Evolutionary conservation across 2,113 vertebrate species (phyloP).

Genomic region (Petaurus breviceps): DNA sequence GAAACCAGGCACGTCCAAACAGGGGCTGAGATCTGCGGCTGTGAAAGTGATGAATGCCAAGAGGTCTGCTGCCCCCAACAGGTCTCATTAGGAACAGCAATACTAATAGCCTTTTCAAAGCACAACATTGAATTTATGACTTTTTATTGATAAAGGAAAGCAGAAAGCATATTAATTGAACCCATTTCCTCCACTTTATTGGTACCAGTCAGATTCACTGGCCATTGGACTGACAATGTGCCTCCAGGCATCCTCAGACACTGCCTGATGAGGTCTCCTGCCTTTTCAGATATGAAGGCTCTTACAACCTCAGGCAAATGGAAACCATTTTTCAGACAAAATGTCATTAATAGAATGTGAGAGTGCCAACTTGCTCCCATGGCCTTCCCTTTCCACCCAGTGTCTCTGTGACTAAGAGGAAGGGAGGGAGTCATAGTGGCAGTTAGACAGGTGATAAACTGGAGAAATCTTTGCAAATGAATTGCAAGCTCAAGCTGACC

Average conservation of each 20-base stretch:
- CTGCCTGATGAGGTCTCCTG: neutral
- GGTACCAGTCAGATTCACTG: accelerated
- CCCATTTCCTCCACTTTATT: neutral
- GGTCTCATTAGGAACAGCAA: constrained; percentile 13
- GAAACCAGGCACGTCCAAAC: neutral
- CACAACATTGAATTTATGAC: neutral
- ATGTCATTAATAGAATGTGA: neutral
- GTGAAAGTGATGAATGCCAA: constrained; percentile 3
- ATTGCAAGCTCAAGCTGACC: neutral
- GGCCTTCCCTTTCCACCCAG: neutral
- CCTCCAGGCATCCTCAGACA: neutral
- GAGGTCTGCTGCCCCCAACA: constrained; percentile 61
- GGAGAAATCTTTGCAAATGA: neutral
- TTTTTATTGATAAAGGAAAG: neutral
- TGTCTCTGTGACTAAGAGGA: neutral
- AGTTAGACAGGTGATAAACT: accelerated
- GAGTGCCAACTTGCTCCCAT: neutral
- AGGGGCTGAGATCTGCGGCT: neutral
- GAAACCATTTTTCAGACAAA: neutral
- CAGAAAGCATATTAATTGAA: neutral
- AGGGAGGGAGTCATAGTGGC: neutral
- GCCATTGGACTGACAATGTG: neutral
- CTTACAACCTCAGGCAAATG: neutral
- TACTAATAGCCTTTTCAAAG: neutral
- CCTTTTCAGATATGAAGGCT: neutral